phyloP scores from a whole-genome alignment of 2,113 vertebrate species.

The Antennarius striatus region DNA sequence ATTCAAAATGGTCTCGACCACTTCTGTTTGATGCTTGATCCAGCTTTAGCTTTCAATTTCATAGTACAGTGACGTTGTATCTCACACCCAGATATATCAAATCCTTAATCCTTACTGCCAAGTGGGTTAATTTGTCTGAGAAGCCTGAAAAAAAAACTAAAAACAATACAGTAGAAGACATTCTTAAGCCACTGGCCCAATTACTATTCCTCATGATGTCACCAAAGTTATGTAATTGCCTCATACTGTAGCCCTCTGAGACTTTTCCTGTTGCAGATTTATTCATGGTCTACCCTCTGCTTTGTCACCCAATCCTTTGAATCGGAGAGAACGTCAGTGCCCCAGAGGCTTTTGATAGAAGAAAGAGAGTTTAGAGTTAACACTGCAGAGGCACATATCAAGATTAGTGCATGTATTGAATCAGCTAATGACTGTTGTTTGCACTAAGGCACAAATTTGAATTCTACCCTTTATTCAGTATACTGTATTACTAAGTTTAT shows the following conservation, averaged over 20 bases:
- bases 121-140: conserved; percentile 30
- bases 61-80: not conserved
- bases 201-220: conserved; percentile 29
- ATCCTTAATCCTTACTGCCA: conserved; percentile 12
- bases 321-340: conserved; percentile 59
- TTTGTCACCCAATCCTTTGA: conserved; percentile 63
- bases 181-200: conserved; percentile 11
- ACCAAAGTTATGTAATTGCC: conserved; percentile 60
- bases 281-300: conserved; percentile 46
- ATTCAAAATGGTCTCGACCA: conserved; percentile 12
- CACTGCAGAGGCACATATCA: not conserved
- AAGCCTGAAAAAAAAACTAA: conserved; percentile 9
- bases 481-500: too few relatives aligned
- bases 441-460: too few relatives aligned
- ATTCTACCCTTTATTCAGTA: too few relatives aligned
- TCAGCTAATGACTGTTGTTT: too few relatives aligned
- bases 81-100: conserved; percentile 17
- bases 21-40: conserved; percentile 22
- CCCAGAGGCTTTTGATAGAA: conserved; percentile 41
- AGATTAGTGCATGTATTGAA: too few relatives aligned
- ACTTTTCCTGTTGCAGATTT: conserved; percentile 39
- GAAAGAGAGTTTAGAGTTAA: conserved; percentile 25
- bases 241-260: conserved; percentile 27
- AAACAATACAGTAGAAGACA: not conserved
- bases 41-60: conserved; percentile 23